phyloP scores from a whole-genome alignment of 2,113 vertebrate species.

The Buteo buteo region DNA sequence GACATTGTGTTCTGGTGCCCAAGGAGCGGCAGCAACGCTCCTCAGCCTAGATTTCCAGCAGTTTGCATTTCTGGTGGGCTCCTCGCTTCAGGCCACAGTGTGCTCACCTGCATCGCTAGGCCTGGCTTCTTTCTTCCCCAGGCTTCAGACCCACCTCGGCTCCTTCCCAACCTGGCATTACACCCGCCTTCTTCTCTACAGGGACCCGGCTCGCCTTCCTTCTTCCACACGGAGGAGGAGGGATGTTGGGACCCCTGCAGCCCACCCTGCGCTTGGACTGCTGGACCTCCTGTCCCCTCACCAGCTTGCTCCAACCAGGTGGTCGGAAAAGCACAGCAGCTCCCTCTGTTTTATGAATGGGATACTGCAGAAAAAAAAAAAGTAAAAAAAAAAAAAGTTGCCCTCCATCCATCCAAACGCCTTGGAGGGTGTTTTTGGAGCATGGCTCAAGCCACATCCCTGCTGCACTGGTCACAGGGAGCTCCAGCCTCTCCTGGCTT shows the following conservation, averaged over 20 bases:
- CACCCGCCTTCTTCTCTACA: neutral
- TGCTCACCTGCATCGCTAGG: neutral
- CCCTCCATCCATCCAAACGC: neutral
- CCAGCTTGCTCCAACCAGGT: neutral
- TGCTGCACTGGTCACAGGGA: neutral
- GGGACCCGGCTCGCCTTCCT: neutral
- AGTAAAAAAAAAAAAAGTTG: neutral
- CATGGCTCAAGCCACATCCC: neutral
- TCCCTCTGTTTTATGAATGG: conserved; percentile 45
- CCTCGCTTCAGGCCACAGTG: neutral
- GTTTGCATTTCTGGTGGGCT: neutral
- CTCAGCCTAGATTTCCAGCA: neutral
- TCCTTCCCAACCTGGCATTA: neutral
- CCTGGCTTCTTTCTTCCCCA: neutral
- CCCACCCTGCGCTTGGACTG: neutral
- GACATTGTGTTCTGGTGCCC: neutral
- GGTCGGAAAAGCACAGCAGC: conserved; percentile 37
- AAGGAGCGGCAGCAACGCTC: neutral
- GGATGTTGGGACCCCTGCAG: neutral
- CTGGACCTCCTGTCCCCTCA: neutral
- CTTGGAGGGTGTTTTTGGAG: neutral
- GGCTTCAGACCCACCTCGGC: neutral
- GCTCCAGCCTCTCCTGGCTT: neutral
- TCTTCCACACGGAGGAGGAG: neutral
- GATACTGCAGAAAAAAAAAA: conserved; percentile 3